Base-by-base conservation (phyloP, 2,113 vertebrate genomes). In the Mystacornis crossleyi region DNA sequence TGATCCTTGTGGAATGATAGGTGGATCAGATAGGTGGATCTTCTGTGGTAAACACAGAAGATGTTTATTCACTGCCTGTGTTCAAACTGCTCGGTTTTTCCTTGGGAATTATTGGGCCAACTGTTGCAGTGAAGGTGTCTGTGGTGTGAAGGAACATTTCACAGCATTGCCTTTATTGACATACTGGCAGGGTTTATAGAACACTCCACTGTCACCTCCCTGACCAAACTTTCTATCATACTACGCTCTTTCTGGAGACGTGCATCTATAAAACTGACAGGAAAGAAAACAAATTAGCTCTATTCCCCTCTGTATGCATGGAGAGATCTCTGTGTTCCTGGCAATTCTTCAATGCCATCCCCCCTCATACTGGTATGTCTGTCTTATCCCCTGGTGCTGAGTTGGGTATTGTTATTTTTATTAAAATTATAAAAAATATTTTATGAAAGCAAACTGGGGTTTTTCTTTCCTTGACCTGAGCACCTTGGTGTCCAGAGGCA, bases 221-320 rank as follows among this genome's bases (percentile, higher is more conserved):
- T 94, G 82, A 85, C n/a, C 92, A 75, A 92, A 67, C 24, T 85
- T 92, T 82, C 28, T 72, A 14, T 92, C 73, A 64, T 54, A 40
- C n/a, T 73, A 29, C 4, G 20, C 25, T 86, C 45, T 73, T 93
- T 67, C 66, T 51, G 26, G 34, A 93, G 73, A 50, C 0, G 2
- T 31, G 53, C 51, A 48, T 78, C 62, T 62, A 38, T 93, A 86
- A 89, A 91, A 51, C 47, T 87, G 92, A 69, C 57, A 85, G 45
- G 36, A 73, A 74, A 43, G 29, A 55, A 89, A 94, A 91, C 14
- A 51, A 67, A 86, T 78, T 64, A 26, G 5, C 33, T 91, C 64
- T 64, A 31, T 86, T 84, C 80, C 36, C 48, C n/a, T 64, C 60
- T 60, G 51, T 48, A 45, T 16, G 7, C 72, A 33, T 23, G 25